Evolutionary conservation across 2,797 vertebrate genomes (phyloP).

Genomic region (Halcyon chelicuti): DNA sequence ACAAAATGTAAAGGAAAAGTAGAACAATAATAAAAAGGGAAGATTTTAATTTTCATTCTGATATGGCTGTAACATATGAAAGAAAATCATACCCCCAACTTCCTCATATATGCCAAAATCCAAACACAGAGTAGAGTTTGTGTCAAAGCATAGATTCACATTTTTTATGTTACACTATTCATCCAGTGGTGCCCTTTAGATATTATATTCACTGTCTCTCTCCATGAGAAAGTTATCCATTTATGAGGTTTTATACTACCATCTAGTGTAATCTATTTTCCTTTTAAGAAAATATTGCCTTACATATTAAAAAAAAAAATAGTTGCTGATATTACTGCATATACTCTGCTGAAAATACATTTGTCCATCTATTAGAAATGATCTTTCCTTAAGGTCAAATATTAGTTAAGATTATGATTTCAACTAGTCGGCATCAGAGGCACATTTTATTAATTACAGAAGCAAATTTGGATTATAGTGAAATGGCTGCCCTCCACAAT

Average conservation of each 20-base stretch:
- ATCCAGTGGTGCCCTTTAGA: not conserved
- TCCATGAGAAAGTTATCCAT: not conserved
- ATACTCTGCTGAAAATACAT: not conserved
- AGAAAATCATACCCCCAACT: not conserved
- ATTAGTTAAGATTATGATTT: not conserved
- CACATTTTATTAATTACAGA: constrained; percentile 48
- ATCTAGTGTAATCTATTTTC: constrained; percentile 59
- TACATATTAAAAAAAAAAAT: not conserved
- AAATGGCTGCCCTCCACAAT: constrained; percentile 2
- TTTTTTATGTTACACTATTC: not conserved
- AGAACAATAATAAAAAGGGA: not conserved
- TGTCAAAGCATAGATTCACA: not conserved
- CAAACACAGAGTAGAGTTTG: not conserved
- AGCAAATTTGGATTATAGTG: constrained; percentile 17
- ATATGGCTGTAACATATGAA: not conserved
- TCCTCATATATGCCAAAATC: not conserved
- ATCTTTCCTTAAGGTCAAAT: not conserved
- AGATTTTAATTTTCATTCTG: not conserved
- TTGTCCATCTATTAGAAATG: not conserved
- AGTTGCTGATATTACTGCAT: not conserved
- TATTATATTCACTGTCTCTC: not conserved
- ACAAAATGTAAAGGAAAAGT: not conserved
- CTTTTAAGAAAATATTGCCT: not conserved
- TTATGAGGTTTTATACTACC: constrained; percentile 62
- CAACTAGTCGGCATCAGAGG: not conserved